Evolutionary conservation across 2,797 vertebrate genomes (phyloP).

Genomic region (Megaceryle alcyon): DNA sequence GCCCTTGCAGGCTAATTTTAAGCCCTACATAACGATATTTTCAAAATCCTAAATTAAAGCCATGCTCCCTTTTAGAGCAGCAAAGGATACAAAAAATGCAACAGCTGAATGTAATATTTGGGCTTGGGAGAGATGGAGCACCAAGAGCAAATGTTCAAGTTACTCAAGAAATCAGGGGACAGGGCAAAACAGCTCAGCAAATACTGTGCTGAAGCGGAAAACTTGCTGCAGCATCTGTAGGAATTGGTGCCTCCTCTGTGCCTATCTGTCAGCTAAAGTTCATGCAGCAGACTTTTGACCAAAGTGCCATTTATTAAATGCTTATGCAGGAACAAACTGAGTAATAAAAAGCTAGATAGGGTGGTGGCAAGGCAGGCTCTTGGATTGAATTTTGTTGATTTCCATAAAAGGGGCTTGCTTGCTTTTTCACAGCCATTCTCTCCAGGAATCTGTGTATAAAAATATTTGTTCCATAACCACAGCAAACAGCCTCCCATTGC

Average conservation of each 20-base stretch:
- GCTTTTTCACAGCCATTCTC: slow-evolving; percentile 22
- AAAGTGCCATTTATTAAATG: background rate
- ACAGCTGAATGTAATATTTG: background rate
- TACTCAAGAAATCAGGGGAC: background rate
- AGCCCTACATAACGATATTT: background rate
- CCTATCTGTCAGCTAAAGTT: background rate
- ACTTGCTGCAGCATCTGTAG: background rate
- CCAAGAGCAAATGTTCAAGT: background rate
- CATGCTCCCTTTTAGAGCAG: background rate
- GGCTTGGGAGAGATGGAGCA: background rate
- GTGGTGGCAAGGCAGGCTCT: background rate
- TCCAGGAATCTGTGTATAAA: slow-evolving; percentile 39
- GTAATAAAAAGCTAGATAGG: background rate
- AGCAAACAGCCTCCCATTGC: background rate
- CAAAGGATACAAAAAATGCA: background rate
- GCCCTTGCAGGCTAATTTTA: background rate
- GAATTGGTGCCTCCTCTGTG: background rate
- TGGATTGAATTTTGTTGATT: background rate
- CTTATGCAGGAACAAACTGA: background rate
- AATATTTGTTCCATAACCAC: slow-evolving; percentile 33
- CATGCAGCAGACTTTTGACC: background rate
- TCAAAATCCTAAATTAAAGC: background rate
- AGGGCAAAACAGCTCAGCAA: background rate
- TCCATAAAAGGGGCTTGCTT: background rate
- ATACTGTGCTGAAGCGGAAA: fast-evolving